phyloP scores from a whole-genome alignment of 2,113 vertebrate species.

The Cyphomyrus discorhynchus region DNA sequence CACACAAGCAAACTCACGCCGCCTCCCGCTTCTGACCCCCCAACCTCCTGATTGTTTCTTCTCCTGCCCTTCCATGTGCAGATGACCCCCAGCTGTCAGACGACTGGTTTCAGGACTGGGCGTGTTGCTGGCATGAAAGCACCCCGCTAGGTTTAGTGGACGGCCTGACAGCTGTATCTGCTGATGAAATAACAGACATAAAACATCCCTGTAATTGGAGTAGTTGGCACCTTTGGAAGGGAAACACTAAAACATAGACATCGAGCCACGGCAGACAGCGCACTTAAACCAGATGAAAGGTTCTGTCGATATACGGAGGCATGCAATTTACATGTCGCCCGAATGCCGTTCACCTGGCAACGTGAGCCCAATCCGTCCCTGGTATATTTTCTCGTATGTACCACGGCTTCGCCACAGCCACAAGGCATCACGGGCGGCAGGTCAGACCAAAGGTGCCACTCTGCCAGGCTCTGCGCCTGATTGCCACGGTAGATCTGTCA shows the following conservation, averaged over 20 bases:
- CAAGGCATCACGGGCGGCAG: neutral
- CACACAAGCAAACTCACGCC: neutral
- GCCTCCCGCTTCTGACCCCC: neutral
- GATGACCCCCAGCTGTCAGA: slow-evolving; percentile 7
- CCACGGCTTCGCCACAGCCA: neutral
- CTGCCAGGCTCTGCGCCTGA: neutral
- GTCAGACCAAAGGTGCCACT: neutral
- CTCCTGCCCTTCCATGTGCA: neutral
- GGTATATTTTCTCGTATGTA: neutral
- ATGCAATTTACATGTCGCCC: neutral
- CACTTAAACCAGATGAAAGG: neutral
- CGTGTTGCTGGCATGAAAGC: neutral
- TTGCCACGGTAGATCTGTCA: neutral
- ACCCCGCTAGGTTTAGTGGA: neutral
- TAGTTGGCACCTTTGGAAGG: neutral
- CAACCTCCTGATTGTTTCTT: neutral
- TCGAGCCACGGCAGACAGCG: neutral
- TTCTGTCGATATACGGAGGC: neutral
- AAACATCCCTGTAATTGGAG: neutral
- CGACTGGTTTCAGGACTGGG: neutral
- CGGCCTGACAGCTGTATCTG: neutral
- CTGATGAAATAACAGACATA: neutral
- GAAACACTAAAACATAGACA: neutral
- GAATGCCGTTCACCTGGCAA: neutral
- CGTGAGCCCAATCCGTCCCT: neutral